Base-by-base conservation (phyloP, 2,797 vertebrate genomes). In the Potorous gilbertii region DNA sequence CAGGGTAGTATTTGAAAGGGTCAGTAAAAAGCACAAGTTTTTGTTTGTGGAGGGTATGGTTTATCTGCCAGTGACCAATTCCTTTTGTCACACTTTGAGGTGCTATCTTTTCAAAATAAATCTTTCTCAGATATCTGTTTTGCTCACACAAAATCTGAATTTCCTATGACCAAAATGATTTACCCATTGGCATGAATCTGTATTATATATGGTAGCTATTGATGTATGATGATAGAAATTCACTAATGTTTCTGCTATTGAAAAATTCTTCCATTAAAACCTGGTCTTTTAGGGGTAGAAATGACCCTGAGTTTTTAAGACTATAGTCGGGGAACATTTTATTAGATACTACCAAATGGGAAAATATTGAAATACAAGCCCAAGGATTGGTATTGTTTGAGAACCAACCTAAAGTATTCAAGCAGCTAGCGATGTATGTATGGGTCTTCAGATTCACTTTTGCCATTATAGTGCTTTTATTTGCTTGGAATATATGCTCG, bases 61-160 rank as follows among this genome's bases (percentile, higher is more conserved):
- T 66, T 46, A 91, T 94, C 90, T 50, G n/a, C 40, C 90, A 89
- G 50, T 87, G 89, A 94, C 59, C 14, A 90, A 13, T 90, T 18
- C 18, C n/a, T 74, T 74, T 21, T 74, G 40, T 27, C 40, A 46
- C 18, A 46, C 21, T 3, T 46, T 24, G 21, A 81, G 46, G 21
- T 81, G 40, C 8, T 46, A 46, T 46, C 40, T 81, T 81, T 81
- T 81, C 40, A 24, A 46, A 81, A 24, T 46, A 2, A 81, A 81
- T 46, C 74, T 81, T 16, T 81, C 16, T 46, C 74, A 24, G 18
- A 81, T 81, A 21, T 81, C 90, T 93, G 1, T 91, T 95, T 96
- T 31, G 12, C 31, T 91, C 40, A n/a, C 90, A 90, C 87, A 94
- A 55, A 92, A 56, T 29, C 54, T 31, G 93, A 92, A 56, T n/a